phyloP scores from a whole-genome alignment of 1,140 invertebrate genomes.

The Hycleus phaleratus region DNA sequence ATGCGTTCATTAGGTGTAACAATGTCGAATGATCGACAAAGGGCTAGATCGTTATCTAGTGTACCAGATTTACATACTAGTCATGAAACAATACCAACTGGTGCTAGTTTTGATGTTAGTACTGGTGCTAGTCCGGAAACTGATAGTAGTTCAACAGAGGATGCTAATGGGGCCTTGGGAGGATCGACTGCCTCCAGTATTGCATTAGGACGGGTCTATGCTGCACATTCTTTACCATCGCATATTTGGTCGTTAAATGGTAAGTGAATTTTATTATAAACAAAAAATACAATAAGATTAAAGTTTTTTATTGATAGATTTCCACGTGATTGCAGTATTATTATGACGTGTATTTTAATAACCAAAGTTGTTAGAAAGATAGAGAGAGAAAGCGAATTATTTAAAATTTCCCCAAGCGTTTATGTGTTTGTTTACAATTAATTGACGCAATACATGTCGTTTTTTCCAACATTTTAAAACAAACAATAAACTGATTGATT shows the following conservation, averaged over 20 bases:
- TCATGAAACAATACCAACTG: constrained; percentile 47
- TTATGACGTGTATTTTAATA: no score
- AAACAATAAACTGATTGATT: no score
- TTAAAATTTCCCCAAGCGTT: no score
- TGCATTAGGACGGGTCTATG: constrained; percentile 69
- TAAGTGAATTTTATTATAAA: constrained; percentile 44
- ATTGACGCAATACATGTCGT: no score
- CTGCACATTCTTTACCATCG: constrained; percentile 79
- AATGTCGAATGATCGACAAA: constrained; percentile 64
- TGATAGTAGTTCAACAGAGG: constrained; percentile 53
- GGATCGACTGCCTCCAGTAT: constrained; percentile 45
- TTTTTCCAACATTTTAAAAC: no score
- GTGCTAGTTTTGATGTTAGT: constrained; percentile 51
- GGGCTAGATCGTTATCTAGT: constrained; percentile 73
- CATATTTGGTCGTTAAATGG: constrained; percentile 88
- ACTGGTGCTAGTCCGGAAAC: constrained; percentile 51
- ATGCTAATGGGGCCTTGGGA: constrained; percentile 43
- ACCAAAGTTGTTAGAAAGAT: no score
- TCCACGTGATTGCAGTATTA: no score
- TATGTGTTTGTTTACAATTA: no score
- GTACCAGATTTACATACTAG: constrained; percentile 65
- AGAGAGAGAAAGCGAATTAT: no score
- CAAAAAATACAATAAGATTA: not conserved
- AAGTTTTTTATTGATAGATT: no score
- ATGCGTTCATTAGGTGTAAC: constrained; percentile 63